Percentiles rank a stretch among this genome's conserved stretches.
Conservation (phyloP, 2,888 invertebrate species). For the Philonicus albiceps region DNA sequence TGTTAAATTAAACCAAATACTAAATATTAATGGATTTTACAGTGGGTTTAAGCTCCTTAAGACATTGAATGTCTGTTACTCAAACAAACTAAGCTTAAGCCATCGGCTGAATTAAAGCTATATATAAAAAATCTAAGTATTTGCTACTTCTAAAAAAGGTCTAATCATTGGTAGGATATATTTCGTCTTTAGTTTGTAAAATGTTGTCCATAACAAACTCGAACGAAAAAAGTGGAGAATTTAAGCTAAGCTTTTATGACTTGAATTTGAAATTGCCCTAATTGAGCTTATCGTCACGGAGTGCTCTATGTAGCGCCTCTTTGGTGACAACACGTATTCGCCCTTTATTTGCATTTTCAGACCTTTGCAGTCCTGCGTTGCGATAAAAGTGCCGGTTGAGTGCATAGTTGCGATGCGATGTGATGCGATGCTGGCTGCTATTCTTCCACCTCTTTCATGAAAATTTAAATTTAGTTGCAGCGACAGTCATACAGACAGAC, state of each 20-base stretch:
- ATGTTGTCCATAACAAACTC: not conserved
- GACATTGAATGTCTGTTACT: no score
- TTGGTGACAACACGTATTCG: not conserved
- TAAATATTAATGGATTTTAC: no score
- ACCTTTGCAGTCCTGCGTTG: not conserved
- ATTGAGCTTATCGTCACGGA: not conserved
- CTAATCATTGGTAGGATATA: not conserved
- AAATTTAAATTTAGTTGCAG: constrained; percentile 4
- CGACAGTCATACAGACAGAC: not conserved
- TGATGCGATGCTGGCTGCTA: not conserved
- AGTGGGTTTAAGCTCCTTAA: no score
- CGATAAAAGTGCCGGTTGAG: not conserved
- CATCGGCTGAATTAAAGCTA: no score
- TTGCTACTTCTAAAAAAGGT: no score
- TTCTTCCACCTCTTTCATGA: not conserved
- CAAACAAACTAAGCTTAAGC: no score
- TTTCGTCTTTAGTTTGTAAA: not conserved
- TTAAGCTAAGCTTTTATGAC: not conserved
- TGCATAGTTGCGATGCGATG: not conserved
- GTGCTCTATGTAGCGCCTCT: not conserved
- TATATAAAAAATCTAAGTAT: no score
- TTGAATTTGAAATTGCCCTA: not conserved
- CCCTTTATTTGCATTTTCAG: constrained; percentile 20
- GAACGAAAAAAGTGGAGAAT: not conserved
- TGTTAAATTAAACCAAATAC: no score